Conservation (phyloP, 2,797 vertebrate species). For the Delichon dasypus region DNA sequence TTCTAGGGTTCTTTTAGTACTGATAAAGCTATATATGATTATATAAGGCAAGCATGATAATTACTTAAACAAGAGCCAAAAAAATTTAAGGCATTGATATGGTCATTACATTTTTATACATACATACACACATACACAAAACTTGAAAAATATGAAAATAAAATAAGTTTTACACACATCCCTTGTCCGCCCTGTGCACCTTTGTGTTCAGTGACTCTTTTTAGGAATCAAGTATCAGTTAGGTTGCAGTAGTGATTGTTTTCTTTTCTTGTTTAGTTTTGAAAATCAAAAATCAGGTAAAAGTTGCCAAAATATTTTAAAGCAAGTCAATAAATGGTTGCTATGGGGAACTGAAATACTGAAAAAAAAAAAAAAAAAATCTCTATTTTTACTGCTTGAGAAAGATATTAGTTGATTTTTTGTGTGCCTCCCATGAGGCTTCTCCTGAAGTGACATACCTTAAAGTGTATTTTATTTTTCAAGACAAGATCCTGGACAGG, state of each 20-base stretch:
- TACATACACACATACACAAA: neutral
- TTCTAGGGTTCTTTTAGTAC: neutral
- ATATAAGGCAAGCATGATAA: neutral
- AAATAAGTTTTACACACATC: neutral
- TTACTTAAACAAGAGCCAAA: neutral
- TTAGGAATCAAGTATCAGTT: neutral
- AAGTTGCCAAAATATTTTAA: neutral
- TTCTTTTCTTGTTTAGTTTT: neutral
- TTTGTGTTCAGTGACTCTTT: neutral
- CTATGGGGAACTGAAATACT: slow-evolving; percentile 17
- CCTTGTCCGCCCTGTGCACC: neutral
- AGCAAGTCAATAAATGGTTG: slow-evolving; percentile 23
- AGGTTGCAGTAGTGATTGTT: neutral
- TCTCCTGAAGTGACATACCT: slow-evolving; percentile 13
- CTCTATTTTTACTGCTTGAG: slow-evolving; percentile 5
- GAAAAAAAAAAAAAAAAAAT: slow-evolving; percentile 49
- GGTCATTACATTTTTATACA: neutral
- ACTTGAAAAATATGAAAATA: neutral
- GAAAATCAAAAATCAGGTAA: neutral
- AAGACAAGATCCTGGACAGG: neutral
- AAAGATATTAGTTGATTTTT: slow-evolving; percentile 35
- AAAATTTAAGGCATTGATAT: neutral
- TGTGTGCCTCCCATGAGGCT: neutral
- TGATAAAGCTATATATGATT: neutral
- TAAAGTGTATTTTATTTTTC: slow-evolving; percentile 48